Percentiles rank a stretch among this genome's conserved stretches.
Conservation (phyloP, 2,113 vertebrate species). For the Tinamus guttatus region DNA sequence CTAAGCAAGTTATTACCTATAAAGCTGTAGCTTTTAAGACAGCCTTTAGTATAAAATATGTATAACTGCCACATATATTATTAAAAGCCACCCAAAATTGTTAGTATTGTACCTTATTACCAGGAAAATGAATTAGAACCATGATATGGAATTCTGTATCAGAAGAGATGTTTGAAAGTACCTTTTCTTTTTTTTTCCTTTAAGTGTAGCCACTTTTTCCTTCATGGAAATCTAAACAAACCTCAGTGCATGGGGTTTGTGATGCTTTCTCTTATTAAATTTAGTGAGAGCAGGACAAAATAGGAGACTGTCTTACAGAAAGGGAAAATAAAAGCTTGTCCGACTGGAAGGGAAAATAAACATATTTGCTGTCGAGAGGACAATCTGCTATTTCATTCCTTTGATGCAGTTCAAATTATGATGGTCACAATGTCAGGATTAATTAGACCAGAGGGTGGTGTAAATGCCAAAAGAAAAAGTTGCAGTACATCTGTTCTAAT, state of each 20-base stretch:
- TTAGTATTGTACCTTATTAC: slow-evolving; percentile 37
- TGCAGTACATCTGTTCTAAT: slow-evolving; percentile 64
- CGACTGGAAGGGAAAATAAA: slow-evolving; percentile 47
- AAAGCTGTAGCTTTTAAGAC: slow-evolving; percentile 74
- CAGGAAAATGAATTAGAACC: slow-evolving; percentile 32
- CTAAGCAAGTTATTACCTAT: slow-evolving; percentile 71
- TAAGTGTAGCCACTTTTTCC: not conserved
- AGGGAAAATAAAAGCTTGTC: not conserved
- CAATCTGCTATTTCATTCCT: slow-evolving; percentile 61
- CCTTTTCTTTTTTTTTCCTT: not conserved
- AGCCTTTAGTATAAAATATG: slow-evolving; percentile 76
- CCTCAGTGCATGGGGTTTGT: not conserved
- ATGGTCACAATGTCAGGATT: slow-evolving; percentile 62
- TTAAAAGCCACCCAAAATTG: slow-evolving; percentile 64
- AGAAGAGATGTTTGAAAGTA: slow-evolving; percentile 9
- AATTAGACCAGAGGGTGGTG: slow-evolving; percentile 65
- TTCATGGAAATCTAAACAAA: slow-evolving; percentile 1
- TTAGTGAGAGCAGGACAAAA: not conserved
- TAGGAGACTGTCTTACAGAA: not conserved
- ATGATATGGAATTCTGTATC: slow-evolving; percentile 10
- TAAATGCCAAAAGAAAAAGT: slow-evolving; percentile 68
- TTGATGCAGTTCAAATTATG: slow-evolving; percentile 15
- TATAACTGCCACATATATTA: slow-evolving; percentile 73
- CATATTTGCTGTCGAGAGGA: slow-evolving; percentile 21
- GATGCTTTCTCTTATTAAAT: not conserved